These are phyloP conservation scores for Acleris cristana DNA, from an alignment of 2,888 invertebrate species.

Conservation along the genomic window DNA sequence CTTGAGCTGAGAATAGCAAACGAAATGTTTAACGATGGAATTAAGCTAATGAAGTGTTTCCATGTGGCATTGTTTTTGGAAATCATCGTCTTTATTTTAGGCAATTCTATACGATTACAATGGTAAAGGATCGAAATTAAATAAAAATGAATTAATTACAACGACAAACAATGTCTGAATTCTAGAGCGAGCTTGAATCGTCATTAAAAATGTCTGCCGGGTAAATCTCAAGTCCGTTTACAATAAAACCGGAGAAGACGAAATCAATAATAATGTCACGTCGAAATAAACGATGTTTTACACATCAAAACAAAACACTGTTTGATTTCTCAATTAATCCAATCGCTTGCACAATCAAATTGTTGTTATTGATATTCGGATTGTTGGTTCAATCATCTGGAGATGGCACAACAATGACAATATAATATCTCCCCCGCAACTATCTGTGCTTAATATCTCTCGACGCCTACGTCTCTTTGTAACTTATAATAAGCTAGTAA, in stretches of 20 bases:
- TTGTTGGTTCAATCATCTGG: slow-evolving; percentile 53
- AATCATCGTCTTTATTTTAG: too few relatives aligned
- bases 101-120: too few relatives aligned
- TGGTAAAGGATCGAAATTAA: too few relatives aligned
- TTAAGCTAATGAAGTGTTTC: slow-evolving; percentile 33
- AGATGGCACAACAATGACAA: slow-evolving; percentile 54
- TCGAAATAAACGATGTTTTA: too few relatives aligned
- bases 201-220: too few relatives aligned
- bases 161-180: too few relatives aligned
- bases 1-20: slow-evolving; percentile 25
- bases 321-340: slow-evolving; percentile 22
- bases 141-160: not conserved
- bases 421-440: slow-evolving; percentile 63
- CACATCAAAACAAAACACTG: slow-evolving; percentile 18
- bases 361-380: slow-evolving; percentile 29
- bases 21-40: slow-evolving; percentile 29
- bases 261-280: too few relatives aligned
- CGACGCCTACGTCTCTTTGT: slow-evolving; percentile 68
- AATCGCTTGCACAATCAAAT: slow-evolving; percentile 26
- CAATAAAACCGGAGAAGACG: too few relatives aligned
- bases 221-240: too few relatives aligned
- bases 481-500: slow-evolving; percentile 41
- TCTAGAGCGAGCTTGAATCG: too few relatives aligned
- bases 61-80: slow-evolving; percentile 11
- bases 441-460: slow-evolving; percentile 61